These are phyloP conservation scores for Fregetta grallaria DNA, from an alignment of 2,113 vertebrate species.

Conservation along the genomic window DNA sequence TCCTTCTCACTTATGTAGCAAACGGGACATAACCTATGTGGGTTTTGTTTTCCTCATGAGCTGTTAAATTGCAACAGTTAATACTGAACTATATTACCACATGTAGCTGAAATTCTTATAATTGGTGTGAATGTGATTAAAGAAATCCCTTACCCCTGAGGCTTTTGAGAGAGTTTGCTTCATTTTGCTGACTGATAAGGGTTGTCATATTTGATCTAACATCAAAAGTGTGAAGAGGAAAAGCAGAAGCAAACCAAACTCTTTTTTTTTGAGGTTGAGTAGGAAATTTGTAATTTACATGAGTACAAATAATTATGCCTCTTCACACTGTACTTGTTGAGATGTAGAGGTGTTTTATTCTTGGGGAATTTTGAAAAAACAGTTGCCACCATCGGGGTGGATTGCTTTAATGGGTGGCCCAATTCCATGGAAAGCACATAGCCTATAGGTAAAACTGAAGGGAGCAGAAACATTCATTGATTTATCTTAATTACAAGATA, in stretches of 20 bases:
- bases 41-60: not conserved
- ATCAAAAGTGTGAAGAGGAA: conserved; percentile 16
- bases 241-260: not conserved
- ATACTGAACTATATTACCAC: not conserved
- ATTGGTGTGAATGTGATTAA: conserved; percentile 20
- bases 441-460: conserved; percentile 37
- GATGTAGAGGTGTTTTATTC: not conserved
- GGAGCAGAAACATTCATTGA: not conserved
- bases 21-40: not conserved
- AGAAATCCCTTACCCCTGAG: conserved; percentile 1
- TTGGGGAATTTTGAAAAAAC: not conserved
- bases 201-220: conserved; percentile 12
- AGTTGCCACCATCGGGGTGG: not conserved
- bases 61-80: not conserved
- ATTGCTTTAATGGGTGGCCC: not conserved
- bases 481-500: conserved; percentile 33
- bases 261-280: not conserved
- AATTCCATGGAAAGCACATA: not conserved
- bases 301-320: conserved; percentile 15
- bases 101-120: not conserved
- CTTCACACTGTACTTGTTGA: not conserved
- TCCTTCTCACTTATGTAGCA: not conserved
- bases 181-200: conserved; percentile 9
- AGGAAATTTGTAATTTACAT: not conserved
- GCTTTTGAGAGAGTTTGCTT: conserved; percentile 26